phyloP scores from a whole-genome alignment of 2,113 vertebrate species.

The Osmerus mordax region DNA sequence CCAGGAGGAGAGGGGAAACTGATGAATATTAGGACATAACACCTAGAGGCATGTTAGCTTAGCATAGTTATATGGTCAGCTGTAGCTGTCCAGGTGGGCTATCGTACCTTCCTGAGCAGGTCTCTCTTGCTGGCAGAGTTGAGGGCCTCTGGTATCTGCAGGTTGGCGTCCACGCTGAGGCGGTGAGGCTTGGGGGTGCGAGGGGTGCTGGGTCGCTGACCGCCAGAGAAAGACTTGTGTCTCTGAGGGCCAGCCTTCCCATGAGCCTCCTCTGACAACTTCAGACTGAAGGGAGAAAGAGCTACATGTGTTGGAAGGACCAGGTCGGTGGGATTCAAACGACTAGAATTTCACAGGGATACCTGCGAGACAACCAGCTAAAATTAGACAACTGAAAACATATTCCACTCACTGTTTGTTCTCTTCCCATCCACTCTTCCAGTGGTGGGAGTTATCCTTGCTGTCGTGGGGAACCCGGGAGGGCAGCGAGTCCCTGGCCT shows the following conservation, averaged over 20 bases:
- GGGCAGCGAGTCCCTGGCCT: slow-evolving; percentile 71
- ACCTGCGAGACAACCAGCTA: too few relatives aligned
- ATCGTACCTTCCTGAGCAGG: slow-evolving; percentile 85
- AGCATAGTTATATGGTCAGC: too few relatives aligned
- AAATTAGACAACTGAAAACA: neutral
- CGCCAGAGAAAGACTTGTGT: slow-evolving; percentile 78
- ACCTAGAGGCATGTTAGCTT: too few relatives aligned
- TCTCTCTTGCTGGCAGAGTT: slow-evolving; percentile 92
- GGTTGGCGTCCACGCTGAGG: slow-evolving; percentile 93
- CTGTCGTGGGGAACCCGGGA: slow-evolving; percentile 61
- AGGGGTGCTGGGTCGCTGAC: slow-evolving; percentile 78
- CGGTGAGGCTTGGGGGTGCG: slow-evolving; percentile 85
- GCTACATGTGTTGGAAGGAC: neutral
- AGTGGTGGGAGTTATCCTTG: slow-evolving; percentile 86
- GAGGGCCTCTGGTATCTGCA: slow-evolving; percentile 93
- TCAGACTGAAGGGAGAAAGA: slow-evolving; percentile 67
- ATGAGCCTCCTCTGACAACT: slow-evolving; percentile 77
- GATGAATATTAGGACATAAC: too few relatives aligned
- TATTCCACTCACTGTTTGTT: slow-evolving; percentile 83
- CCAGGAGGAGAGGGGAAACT: neutral
- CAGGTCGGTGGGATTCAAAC: too few relatives aligned
- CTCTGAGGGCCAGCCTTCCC: slow-evolving; percentile 78
- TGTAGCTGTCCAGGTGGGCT: too few relatives aligned
- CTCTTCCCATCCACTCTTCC: slow-evolving; percentile 96
- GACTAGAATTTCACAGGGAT: too few relatives aligned